Base-by-base conservation (phyloP, 2,113 vertebrate genomes). In the Sphyrna mokarran region DNA sequence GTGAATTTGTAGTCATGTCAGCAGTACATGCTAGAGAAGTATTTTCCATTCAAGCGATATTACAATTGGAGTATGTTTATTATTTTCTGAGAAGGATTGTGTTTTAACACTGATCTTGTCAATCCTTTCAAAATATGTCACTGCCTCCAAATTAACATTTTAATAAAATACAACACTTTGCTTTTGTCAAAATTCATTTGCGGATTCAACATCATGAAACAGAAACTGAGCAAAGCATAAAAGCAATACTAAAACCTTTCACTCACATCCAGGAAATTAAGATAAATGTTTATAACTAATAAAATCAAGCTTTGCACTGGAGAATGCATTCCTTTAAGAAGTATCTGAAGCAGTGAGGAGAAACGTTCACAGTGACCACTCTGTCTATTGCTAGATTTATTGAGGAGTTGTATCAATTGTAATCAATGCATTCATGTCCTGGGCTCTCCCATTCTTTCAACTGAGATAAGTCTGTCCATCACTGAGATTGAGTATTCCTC, bases 1-100 rank as follows among this genome's bases (percentile, higher is more conserved):
- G 26, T 76, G 8, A 33, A 40, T 40, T 40, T 90, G 58, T 90
- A 33, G 87, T 58, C 26, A 33, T 61, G 23, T 29, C 23, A 90
- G 23, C 10, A 61, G 23, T 33, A 23, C 58, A 61, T 89, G 26
- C 29, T 76, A 37, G 78, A 14, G 13, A 80, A 40, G 13, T 37
- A 63, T 61, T 26, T 89, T 54, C 18, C 54, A 54, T n/a, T 18
- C 11, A 61, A 58, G 54, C 33, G 6, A 0, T 63, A 6, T 37
- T n/a, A 7, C 14, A 58, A 90, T 80, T 80, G 16, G 14, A 37
- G 26, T 76, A 76, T 76, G n/a, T 80, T 80, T 80, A 96, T 97
- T 95, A 54, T 97, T 96, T 97, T 97, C 96, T 96, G 96, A 63
- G 54, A 91, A 91, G 58, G 33, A 91, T 91, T 91, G 14, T 66